Base-by-base conservation (phyloP, 2,113 vertebrate genomes). In the Heloderma charlesbogerti region DNA sequence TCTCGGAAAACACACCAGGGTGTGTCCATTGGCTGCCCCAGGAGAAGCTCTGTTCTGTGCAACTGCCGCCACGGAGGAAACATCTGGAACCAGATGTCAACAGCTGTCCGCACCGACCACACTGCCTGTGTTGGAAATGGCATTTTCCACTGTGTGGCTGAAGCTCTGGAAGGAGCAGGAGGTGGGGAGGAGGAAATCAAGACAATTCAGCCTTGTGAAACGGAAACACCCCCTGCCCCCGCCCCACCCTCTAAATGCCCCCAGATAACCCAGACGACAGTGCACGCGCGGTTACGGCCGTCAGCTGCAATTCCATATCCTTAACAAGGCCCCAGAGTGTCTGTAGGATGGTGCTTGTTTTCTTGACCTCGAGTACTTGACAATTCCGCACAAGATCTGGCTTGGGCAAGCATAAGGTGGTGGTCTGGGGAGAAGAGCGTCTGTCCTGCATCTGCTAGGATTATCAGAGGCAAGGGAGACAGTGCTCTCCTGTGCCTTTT, bases 31-130 rank as follows among this genome's bases (percentile, higher is more conserved):
- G 7, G 71, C 40, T 9, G 25, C 9, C 31, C 40, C 1, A 10
- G 27, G 60, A 6, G 16, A 43, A 27, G 63, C 43, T 34, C 16
- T 0, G 29, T 75, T 48, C 43, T 20, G 15, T 25, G 69, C 45
- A 3, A 37, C 37, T 54, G 88, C 20, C 1, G 72, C 48, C 27
- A n/a, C 27, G 18, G 1, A 4, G 57, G 43, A 77, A 78, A 79
- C 82, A 90, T 90, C 89, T 90, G 89, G 72, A 22, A 2, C 22
- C 82, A 51, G 82, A 77, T 54, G 60, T 84, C 74, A 66, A 37
- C 82, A 7, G 60, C 89, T 67, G 72, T 77, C 34, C 69, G n/a
- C 15, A 63, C 7, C 5, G 3, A 29, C 8, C 82, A 27, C 51
- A n/a, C 69, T 10, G 15, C 40, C 57, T 40, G 40, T 4, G 31